Percentiles rank a stretch among this genome's conserved stretches.
Evolutionary conservation across 2,113 vertebrate species (phyloP).

Genomic region (Proterorhinus semilunaris): DNA sequence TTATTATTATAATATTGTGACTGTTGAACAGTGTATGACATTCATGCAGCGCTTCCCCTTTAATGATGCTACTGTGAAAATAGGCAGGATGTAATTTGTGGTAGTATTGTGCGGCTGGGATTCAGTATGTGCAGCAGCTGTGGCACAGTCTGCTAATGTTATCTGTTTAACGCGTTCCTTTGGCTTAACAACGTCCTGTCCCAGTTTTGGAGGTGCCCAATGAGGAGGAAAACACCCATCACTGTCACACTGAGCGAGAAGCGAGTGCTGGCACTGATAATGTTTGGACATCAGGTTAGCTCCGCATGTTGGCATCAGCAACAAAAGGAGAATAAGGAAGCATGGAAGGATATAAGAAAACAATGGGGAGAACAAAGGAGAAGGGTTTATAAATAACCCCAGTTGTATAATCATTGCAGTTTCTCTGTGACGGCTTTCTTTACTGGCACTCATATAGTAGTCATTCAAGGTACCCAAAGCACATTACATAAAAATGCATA

Average conservation of each 20-base stretch:
- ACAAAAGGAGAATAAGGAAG: constrained; percentile 8
- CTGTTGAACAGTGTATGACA: background rate
- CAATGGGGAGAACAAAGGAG: constrained; percentile 30
- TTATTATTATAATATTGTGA: background rate
- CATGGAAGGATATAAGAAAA: constrained; percentile 20
- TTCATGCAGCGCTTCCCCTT: constrained; percentile 3
- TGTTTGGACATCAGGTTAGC: constrained; percentile 47
- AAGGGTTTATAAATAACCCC: constrained; percentile 77
- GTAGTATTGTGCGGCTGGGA: constrained; percentile 15
- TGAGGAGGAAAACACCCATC: constrained; percentile 39
- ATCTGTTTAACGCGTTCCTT: constrained; percentile 29
- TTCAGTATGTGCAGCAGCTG: constrained; percentile 43
- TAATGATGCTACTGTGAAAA: constrained; percentile 28
- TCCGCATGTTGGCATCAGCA: constrained; percentile 32
- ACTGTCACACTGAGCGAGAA: constrained; percentile 34
- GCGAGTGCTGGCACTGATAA: constrained; percentile 34
- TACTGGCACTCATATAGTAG: constrained; percentile 63
- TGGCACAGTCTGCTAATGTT: constrained; percentile 31
- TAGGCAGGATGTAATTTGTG: constrained; percentile 29
- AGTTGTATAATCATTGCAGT: constrained; percentile 69
- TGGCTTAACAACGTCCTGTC: constrained; percentile 60
- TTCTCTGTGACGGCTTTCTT: constrained; percentile 53
- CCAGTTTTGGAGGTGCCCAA: constrained; percentile 46
- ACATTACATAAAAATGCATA: background rate
- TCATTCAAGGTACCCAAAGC: too few relatives aligned